Conservation (phyloP, 2,888 invertebrate genomes). For the Sinodicranocentrus sp. region DNA sequence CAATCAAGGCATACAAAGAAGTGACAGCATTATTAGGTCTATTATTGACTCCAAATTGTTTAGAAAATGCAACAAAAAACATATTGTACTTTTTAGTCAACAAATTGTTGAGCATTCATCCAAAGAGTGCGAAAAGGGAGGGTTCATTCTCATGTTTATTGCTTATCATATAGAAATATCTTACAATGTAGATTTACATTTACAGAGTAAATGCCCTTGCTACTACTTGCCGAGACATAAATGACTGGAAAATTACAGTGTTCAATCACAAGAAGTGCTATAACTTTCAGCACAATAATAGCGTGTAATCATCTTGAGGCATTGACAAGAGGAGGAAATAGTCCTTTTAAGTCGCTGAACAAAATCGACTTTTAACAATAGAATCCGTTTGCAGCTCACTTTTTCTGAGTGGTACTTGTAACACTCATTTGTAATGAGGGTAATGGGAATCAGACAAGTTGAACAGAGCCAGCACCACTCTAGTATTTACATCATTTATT, state of each 20-base stretch:
- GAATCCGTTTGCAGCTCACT: no score
- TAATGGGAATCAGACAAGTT: no score
- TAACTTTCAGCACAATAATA: slow-evolving; percentile 59
- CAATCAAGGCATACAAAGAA: no score
- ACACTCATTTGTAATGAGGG: not conserved
- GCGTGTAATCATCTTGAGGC: slow-evolving; percentile 61
- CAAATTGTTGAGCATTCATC: not conserved
- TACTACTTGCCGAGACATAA: slow-evolving; percentile 18
- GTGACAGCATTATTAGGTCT: no score
- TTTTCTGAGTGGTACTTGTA: not conserved
- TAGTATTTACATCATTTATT: no score
- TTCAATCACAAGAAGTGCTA: slow-evolving; percentile 70
- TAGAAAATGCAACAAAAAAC: no score
- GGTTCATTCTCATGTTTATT: not conserved
- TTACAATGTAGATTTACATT: no score
- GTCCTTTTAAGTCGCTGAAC: slow-evolving; percentile 42
- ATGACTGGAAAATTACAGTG: slow-evolving; percentile 72
- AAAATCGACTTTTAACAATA: slow-evolving; percentile 32
- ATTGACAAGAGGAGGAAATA: slow-evolving; percentile 36
- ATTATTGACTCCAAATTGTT: no score
- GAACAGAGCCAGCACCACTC: no score
- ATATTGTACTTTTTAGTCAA: no score
- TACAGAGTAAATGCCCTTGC: no score
- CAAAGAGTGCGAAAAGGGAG: not conserved
- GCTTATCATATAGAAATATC: not conserved